Conservation (phyloP, 1,140 invertebrate species). For the Bombus consobrinus region DNA sequence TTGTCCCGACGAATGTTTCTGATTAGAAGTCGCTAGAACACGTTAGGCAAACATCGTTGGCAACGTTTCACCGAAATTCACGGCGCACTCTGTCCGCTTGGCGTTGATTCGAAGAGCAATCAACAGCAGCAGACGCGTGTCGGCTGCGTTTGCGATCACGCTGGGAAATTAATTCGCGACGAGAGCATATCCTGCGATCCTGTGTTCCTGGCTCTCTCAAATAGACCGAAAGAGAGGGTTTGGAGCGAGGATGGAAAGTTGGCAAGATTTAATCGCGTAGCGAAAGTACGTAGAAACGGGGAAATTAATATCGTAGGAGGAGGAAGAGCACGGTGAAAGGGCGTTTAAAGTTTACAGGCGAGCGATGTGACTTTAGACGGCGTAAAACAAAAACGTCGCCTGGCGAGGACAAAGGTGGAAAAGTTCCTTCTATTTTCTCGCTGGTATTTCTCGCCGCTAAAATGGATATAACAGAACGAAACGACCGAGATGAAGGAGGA, state of each 20-base stretch:
- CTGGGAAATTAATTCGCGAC: not conserved
- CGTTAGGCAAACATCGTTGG: too few species aligned
- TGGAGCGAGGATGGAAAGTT: not conserved
- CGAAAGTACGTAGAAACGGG: not conserved
- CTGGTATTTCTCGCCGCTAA: not conserved
- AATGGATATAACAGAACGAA: constrained; percentile 8
- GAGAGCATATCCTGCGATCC: not conserved
- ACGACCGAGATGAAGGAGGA: not conserved
- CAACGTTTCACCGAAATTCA: not conserved
- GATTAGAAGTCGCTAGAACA: not conserved
- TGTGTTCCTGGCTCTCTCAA: not conserved
- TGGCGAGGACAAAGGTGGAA: constrained; percentile 37
- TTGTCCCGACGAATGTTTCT: not conserved
- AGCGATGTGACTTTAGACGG: not conserved
- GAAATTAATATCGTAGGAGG: not conserved
- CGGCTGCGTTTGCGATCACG: not conserved
- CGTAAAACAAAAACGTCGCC: constrained; percentile 32
- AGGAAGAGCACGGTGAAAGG: constrained; percentile 32
- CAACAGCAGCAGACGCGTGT: not conserved
- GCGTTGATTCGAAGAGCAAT: not conserved
- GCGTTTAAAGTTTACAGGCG: constrained; percentile 42
- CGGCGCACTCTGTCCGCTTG: not conserved
- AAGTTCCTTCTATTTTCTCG: not conserved
- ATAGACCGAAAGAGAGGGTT: not conserved
- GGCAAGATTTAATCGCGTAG: not conserved